phyloP scores from a whole-genome alignment of 2,888 invertebrate species.

The Bembecia ichneumoniformis region DNA sequence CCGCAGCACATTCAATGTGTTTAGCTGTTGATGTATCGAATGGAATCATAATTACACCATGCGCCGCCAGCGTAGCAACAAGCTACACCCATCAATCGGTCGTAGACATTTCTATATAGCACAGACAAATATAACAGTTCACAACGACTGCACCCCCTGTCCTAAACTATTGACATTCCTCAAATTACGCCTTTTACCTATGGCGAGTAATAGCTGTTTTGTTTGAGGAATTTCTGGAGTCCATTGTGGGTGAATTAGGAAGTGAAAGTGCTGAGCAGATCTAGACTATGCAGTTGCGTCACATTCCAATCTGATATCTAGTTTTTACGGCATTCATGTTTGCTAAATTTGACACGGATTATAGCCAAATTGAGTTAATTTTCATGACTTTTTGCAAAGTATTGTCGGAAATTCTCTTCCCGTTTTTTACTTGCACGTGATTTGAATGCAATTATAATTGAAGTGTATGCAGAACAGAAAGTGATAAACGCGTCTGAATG shows the following conservation, averaged over 20 bases:
- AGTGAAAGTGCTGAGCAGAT: slow-evolving; percentile 14
- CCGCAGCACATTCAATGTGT: not conserved
- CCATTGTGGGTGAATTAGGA: slow-evolving; percentile 6
- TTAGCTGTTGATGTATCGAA: not conserved
- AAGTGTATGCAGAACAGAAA: not conserved
- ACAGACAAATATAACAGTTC: too few species aligned
- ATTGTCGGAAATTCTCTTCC: slow-evolving; percentile 3
- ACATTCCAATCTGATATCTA: slow-evolving; percentile 7
- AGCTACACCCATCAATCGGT: not conserved
- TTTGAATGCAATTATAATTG: not conserved
- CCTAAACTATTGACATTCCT: too few species aligned
- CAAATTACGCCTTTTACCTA: too few species aligned
- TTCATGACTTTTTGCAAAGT: not conserved
- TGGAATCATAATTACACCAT: slow-evolving; percentile 5
- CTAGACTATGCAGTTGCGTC: slow-evolving; percentile 10
- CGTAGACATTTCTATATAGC: too few species aligned
- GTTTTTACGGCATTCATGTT: slow-evolving; percentile 2
- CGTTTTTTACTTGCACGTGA: slow-evolving; percentile 9
- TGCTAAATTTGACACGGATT: not conserved
- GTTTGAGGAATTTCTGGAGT: slow-evolving; percentile 7
- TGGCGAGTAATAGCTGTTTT: too few species aligned
- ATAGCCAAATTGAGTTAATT: too few species aligned
- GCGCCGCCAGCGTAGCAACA: slow-evolving; percentile 9
- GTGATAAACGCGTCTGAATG: not conserved
- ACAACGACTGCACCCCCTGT: too few species aligned